Evolutionary conservation across 2,888 invertebrate genomes (phyloP).

Genomic region (Zygothrica quintamaculata): DNA sequence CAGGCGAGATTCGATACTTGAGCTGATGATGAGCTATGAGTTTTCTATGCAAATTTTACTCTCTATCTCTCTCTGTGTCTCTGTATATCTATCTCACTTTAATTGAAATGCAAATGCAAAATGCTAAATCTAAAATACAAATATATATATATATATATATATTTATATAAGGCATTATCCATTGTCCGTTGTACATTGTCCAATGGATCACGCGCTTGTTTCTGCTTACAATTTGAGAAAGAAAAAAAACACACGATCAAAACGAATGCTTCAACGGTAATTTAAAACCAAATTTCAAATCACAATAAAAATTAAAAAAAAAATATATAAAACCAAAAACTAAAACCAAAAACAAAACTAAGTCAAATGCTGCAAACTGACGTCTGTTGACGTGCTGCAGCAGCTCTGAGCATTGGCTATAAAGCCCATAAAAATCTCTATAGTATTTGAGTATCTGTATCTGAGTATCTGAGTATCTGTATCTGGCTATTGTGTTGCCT

Average conservation of each 20-base stretch:
- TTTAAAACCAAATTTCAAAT: slow-evolving; percentile 32
- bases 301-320: no score
- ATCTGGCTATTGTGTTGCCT: slow-evolving; percentile 34
- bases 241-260: no score
- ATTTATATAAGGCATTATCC: slow-evolving; percentile 30
- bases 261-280: slow-evolving; percentile 53
- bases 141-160: no score
- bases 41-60: slow-evolving; percentile 72
- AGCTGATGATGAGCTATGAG: slow-evolving; percentile 76
- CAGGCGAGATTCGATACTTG: slow-evolving; percentile 70
- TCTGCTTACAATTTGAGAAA: slow-evolving; percentile 52
- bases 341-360: slow-evolving; percentile 12
- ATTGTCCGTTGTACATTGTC: slow-evolving; percentile 34
- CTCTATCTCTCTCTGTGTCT: slow-evolving; percentile 12
- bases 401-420: slow-evolving; percentile 13
- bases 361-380: slow-evolving; percentile 36
- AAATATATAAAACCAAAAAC: slow-evolving; percentile 34
- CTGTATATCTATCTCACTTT: slow-evolving; percentile 40
- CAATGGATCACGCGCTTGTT: slow-evolving; percentile 58
- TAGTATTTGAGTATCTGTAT: slow-evolving; percentile 16
- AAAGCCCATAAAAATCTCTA: slow-evolving; percentile 20
- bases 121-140: slow-evolving; percentile 51
- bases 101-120: slow-evolving; percentile 66
- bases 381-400: slow-evolving; percentile 36
- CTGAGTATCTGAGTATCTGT: slow-evolving; percentile 7